Base-by-base conservation (phyloP, 2,888 invertebrate species). In the Pseudoips prasinana region DNA sequence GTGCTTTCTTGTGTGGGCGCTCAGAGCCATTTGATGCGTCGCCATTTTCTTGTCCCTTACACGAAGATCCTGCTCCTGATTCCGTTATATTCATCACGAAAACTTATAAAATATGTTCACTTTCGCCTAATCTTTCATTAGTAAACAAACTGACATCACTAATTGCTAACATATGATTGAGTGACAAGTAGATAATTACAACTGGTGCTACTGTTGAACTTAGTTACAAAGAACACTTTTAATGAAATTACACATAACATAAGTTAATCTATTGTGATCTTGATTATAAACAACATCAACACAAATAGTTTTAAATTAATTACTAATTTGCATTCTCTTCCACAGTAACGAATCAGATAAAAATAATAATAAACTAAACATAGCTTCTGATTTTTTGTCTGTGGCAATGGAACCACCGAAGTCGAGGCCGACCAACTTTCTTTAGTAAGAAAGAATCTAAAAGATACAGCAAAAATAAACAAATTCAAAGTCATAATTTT, bases 1-100 rank as follows among this genome's bases (percentile, higher is more conserved):
- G 85, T 38, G 92, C 92, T 75, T 92, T 92, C 72, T 92, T 92
- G 53, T 91, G 83, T 63, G 92, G 92, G 75, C 91, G 90, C 59
- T 90, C 90, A 36, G 82, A 77, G 50, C 89, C 89, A 64, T 71
- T 66, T 33, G 73, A 66, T 47, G 70, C 82, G 84, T 85, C 82
- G 88, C 89, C 84, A 84, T 86, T 83, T 75, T 89, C 87, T 75
- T 78, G 83, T 67, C 78, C 79, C 72, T 82, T 88, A 58, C 82
- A 76, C 41, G 90, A 89, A 41, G 89, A 79, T 57, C 89, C 86
- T 39, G 84, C 90, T 45, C 60, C 42, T 36, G 72, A 68, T 64
- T 73, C 73, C 45, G 77, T 58, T 33, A 60, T 60, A 75, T 82
- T 83, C 87, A 87, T 85, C 51, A 55, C 62, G 61, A 62, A 59